phyloP scores from a whole-genome alignment of 1,140 invertebrate genomes.

The Zaprionus africanus region DNA sequence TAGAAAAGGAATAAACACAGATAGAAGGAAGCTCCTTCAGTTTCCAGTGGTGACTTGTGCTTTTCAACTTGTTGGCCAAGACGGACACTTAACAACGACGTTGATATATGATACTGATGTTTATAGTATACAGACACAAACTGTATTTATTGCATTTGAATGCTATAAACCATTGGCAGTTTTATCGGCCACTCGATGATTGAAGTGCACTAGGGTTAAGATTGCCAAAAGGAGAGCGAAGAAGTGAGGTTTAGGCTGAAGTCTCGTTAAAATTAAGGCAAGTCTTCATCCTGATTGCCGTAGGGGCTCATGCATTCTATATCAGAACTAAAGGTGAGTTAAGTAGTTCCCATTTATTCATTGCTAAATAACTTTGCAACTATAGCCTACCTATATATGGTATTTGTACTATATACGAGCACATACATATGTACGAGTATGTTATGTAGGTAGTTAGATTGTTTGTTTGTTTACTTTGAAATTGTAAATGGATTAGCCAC shows the following conservation, averaged over 20 bases:
- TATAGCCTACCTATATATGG: neutral
- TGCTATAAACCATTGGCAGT: neutral
- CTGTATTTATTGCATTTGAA: neutral
- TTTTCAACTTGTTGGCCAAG: neutral
- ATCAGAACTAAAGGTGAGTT: too few relatives aligned
- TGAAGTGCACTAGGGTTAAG: neutral
- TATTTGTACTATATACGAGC: neutral
- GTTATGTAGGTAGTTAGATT: constrained; percentile 45
- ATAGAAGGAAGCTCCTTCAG: neutral
- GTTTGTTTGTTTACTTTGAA: constrained; percentile 81
- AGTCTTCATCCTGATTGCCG: too few relatives aligned
- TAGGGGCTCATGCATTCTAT: too few relatives aligned
- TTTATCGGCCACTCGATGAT: neutral
- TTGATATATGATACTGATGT: neutral
- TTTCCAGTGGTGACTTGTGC: neutral
- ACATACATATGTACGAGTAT: neutral
- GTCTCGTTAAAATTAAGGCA: too few relatives aligned
- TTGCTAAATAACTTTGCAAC: too few relatives aligned
- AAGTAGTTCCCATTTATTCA: too few relatives aligned
- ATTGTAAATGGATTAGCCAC: constrained; percentile 80
- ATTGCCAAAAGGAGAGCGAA: neutral
- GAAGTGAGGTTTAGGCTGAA: neutral
- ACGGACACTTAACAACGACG: neutral
- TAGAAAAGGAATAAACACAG: neutral
- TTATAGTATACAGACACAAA: neutral